Evolutionary conservation across 2,888 invertebrate species (phyloP), one percentile per base, ranked within the genome.

Genomic region (Thalpophila matura): DNA sequence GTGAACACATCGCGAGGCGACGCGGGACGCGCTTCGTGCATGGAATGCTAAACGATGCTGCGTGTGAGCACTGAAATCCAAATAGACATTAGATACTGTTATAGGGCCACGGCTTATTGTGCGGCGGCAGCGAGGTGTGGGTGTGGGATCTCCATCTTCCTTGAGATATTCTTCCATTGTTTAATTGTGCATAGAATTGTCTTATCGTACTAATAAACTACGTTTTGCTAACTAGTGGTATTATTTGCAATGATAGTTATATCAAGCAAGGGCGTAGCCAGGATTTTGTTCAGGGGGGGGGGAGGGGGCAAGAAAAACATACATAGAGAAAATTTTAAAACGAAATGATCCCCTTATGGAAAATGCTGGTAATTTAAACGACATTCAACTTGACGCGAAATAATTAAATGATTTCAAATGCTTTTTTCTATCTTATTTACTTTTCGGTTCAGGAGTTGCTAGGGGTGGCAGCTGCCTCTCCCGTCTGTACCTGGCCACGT

Each of bases 31-130:
- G 70, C 68, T 70, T 58, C 83, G 84, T 78, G 82, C 77, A 64
- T 68, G 81, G 89, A 89, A 90, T 90, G 83, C 86, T 89, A 90
- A 90, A 84, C 79, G 86, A 82, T 85, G 76, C 80, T 66, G 68
- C 74, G 75, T 77, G 77, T 77, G 74, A 82, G 78, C 77, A 77
- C 78, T 81, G 80, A 77, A 82, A 83, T 85, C 81, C 81, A 84
- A 86, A 85, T 85, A 79, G 72, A 64, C 64, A 59, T 78, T 76
- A 75, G 82, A 81, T 81, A 83, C 80, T 71, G 77, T 73, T 79
- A 72, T 63, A 73, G 79, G 62, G 55, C 46, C 45, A 45, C 22
- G 37, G 35, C 49, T 46, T 50, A 35, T 42, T 60, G 64, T 68
- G 24, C 5, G 53, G 68, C 55, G 55, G 37, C 24, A 59, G 63